A percentile compares a stretch with the other conserved stretches of the same genome.
These are phyloP conservation scores for Chitala chitala DNA, from an alignment of 2,113 vertebrate genomes.

Conservation along the genomic window DNA sequence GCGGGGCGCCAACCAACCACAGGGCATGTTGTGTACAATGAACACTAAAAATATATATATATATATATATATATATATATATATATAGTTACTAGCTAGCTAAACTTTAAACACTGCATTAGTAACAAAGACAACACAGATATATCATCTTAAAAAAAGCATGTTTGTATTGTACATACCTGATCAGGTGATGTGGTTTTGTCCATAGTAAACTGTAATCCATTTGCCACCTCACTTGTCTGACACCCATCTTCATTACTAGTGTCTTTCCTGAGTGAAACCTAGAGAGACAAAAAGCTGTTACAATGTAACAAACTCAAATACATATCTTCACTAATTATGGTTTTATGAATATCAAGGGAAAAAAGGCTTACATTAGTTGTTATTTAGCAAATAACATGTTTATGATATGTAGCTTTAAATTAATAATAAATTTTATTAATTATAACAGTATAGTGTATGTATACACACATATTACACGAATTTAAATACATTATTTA, in stretches of 20 bases:
- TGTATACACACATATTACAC: too few species aligned
- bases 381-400: too few species aligned
- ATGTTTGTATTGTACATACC: slow-evolving; percentile 37
- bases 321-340: neutral
- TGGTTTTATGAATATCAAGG: neutral
- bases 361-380: too few species aligned
- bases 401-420: too few species aligned
- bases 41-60: neutral
- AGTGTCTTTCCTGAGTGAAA: slow-evolving; percentile 56
- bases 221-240: slow-evolving; percentile 24
- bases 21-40: too few species aligned
- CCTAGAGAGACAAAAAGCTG: slow-evolving; percentile 40
- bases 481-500: too few species aligned
- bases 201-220: slow-evolving; percentile 27
- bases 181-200: slow-evolving; percentile 29
- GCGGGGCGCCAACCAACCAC: too few species aligned
- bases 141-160: neutral
- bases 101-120: too few species aligned
- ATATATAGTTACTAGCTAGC: too few species aligned
- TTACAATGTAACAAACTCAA: neutral
- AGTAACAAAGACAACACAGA: neutral
- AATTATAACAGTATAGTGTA: too few species aligned
- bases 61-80: too few species aligned
- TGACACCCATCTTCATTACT: slow-evolving; percentile 30
- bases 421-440: too few species aligned